Conservation (phyloP, 2,113 vertebrate genomes). For the Pelecanus crispus region DNA sequence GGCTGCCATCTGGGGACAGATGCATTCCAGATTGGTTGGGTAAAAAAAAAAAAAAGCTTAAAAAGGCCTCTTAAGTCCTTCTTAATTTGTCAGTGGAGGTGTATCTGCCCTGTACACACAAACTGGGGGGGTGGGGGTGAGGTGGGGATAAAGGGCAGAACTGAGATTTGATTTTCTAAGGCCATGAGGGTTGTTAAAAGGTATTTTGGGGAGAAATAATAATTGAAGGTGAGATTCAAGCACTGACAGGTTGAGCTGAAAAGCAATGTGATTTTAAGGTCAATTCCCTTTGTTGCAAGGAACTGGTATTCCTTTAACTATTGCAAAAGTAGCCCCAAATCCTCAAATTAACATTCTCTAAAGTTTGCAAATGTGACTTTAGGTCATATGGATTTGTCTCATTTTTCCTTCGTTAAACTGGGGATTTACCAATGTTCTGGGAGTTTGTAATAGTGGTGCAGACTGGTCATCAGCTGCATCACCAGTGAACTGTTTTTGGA, state of each 20-base stretch:
- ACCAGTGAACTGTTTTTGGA: not conserved
- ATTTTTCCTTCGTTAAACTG: not conserved
- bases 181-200: not conserved
- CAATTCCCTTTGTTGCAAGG: not conserved
- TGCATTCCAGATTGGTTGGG: no score
- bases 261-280: not conserved
- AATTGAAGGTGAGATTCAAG: not conserved
- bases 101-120: not conserved
- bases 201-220: not conserved
- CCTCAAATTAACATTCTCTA: not conserved
- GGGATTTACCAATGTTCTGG: not conserved
- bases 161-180: not conserved
- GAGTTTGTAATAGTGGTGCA: not conserved
- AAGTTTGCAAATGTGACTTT: not conserved
- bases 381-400: not conserved
- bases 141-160: not conserved
- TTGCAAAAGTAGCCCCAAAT: not conserved
- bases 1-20: not conserved
- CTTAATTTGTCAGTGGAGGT: not conserved
- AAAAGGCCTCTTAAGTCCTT: not conserved
- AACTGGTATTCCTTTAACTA: not conserved
- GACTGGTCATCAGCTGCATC: not conserved
- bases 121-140: fast-evolving
- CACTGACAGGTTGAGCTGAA: not conserved
- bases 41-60: not conserved